Base-by-base conservation (phyloP, 2,113 vertebrate species). In the Sceloporus tristichus region DNA sequence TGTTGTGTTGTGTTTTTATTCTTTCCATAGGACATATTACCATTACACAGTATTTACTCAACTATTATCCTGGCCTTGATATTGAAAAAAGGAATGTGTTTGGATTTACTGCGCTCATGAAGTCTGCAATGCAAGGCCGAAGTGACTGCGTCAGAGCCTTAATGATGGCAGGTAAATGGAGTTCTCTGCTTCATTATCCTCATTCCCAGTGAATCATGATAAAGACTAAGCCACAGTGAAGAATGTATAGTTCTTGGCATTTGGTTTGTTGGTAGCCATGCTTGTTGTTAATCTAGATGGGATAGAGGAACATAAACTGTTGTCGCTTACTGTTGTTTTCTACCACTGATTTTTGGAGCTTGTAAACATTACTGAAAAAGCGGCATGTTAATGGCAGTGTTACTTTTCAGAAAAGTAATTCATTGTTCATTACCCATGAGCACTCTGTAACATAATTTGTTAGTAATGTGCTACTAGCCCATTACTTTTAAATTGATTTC, bases 61-160 rank as follows among this genome's bases (percentile, higher is more conserved):
- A 98, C 97, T 99, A 99, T 93, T 99, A 97, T 95, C 95, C 97
- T 0, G 98, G 98, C 25, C 93, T 99, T 85, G 98, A 99, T 94
- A 95, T 99, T 2, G 99, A 99, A 94, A 97, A 95, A 95, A 98
- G 98, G 92, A 99, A 99, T 73, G 96, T 93, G 0, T 98, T 99
- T 0, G 98, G 99, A 79, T 98, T 98, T 96, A 99, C 98, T 0
- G 98, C 99, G 1, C 97, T 99, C 93, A 99, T 99, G 98, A 99
- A 99, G 92, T 98, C 98, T 0, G 98, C 98, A 40, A 98, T 99
- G 97, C 98, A 99, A 95, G 99, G 99, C 66, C 96, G 98, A 56
- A 95, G 97, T 0, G 98, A 99, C 14, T 99, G 99, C 16, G 96
- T 98, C 92, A 98, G 98, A 84, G 97, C 98, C 29, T 97, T 99